phyloP scores from a whole-genome alignment of 1,140 invertebrate genomes.

The Tenebrio molitor region DNA sequence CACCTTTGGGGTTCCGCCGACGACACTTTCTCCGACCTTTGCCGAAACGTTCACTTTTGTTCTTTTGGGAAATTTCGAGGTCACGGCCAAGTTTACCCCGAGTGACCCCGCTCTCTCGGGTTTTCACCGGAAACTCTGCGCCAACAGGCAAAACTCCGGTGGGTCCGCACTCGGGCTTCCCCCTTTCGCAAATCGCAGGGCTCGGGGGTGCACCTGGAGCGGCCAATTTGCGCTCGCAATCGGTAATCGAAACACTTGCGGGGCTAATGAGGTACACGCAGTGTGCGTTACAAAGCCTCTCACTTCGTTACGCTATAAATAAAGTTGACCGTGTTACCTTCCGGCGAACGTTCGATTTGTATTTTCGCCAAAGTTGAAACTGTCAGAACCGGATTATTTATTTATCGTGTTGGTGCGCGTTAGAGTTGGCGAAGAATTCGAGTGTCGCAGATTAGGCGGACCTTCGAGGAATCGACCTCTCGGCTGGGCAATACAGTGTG shows the following conservation, averaged over 20 bases:
- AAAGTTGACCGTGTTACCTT: constrained; percentile 9
- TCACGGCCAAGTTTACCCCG: constrained; percentile 8
- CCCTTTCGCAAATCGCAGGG: no score
- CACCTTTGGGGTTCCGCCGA: background rate
- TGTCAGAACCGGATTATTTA: background rate
- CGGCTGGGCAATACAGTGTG: no score
- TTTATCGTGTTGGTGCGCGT: no score
- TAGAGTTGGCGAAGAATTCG: background rate
- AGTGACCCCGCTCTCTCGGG: no score
- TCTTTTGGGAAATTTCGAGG: constrained; percentile 2
- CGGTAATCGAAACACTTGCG: no score
- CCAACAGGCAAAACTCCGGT: no score
- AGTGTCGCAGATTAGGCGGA: no score
- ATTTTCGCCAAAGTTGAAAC: background rate
- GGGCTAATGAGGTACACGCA: background rate
- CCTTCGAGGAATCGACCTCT: no score
- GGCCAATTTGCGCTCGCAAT: no score
- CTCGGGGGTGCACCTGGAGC: no score
- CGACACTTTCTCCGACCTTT: constrained; percentile 1
- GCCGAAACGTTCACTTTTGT: constrained; percentile 7
- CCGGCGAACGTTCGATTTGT: background rate
- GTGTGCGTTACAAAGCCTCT: constrained; percentile 11
- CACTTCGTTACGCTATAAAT: constrained; percentile 26
- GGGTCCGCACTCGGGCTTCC: no score
- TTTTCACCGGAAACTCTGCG: no score